Conservation (phyloP, 2,888 invertebrate species). For the Dichetophora obliterata region DNA sequence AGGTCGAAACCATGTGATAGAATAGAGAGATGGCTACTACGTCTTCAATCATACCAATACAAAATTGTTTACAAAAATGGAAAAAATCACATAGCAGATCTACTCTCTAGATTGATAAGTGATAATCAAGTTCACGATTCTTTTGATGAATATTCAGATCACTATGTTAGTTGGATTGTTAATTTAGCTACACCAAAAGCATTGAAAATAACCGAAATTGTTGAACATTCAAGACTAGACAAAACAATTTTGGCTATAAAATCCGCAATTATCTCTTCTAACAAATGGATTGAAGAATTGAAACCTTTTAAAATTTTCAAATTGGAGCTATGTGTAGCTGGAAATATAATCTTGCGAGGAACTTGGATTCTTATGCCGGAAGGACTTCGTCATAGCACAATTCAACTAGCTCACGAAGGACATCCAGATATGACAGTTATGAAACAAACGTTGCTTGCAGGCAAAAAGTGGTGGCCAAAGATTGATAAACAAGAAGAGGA, state of each 20-base stretch:
- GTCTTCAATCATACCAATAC: constrained; percentile 50
- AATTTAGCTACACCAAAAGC: background rate
- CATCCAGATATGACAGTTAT: background rate
- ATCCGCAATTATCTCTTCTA: background rate
- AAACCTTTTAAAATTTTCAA: background rate
- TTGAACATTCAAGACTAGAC: background rate
- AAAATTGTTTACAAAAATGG: constrained; percentile 48
- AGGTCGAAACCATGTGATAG: constrained; percentile 52
- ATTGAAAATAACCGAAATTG: background rate
- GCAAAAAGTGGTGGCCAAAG: constrained; percentile 5
- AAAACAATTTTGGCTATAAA: background rate
- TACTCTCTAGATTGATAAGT: constrained; percentile 49
- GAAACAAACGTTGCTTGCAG: background rate
- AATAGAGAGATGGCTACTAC: constrained; percentile 54
- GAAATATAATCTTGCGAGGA: constrained; percentile 2
- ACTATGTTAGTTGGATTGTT: background rate
- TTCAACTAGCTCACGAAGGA: background rate
- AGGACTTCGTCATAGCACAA: background rate
- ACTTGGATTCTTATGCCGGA: background rate
- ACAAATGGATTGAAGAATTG: background rate
- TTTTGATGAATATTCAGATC: background rate
- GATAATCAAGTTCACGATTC: too few relatives aligned
- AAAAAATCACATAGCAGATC: constrained; percentile 57
- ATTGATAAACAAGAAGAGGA: background rate
- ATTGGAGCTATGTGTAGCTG: background rate